Evolutionary conservation across 2,888 invertebrate genomes (phyloP), one percentile per base, ranked within the genome.

Genomic region (Chymomyza procnemis): DNA sequence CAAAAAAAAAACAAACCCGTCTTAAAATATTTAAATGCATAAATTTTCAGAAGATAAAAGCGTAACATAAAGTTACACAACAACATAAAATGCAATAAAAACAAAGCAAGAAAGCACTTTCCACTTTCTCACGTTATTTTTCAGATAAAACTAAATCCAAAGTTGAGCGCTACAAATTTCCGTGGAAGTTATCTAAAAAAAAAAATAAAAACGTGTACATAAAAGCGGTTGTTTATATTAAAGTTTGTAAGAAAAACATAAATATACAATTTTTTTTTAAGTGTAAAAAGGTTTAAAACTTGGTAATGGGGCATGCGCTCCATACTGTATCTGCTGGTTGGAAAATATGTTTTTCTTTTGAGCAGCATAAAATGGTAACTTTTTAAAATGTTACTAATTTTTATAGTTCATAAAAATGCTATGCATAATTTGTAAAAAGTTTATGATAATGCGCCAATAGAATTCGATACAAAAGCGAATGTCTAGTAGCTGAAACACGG

Each of bases 1-100:
- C 47, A 47, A 50, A 50, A 50, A 50, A 47, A 14, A 47, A 12
- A 47, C 16, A 50, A 50, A 50, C 50, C 8, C 16, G 50, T 50
- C 50, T 50, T n/a, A 16, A 50, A 50, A 50, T n/a, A 50, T 50
- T 47, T 8, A n/a, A 50, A 16, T 16, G 14, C 50, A 50, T 50
- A 50, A 50, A 50, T 50, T 50, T 50, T 16, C 16, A 14, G n/a
- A 50, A 50, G n/a, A 50, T n/a, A 50, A 50, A 50, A 50, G 47
- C 47, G 47, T 47, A 16, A 47, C 14, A 47, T 4, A 50, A 50
- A 50, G n/a, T n/a, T 14, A 50, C 50, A 50, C 47, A 50, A 50
- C 16, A 16, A 48, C 48, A 50, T 16, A n/a, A n/a, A n/a, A n/a
- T n/a, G n/a, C n/a, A 16, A 50, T 50, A 50, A 19, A 50, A 9